Base-by-base conservation (phyloP, 2,113 vertebrate genomes). In the Poeciliopsis turrubarensis region DNA sequence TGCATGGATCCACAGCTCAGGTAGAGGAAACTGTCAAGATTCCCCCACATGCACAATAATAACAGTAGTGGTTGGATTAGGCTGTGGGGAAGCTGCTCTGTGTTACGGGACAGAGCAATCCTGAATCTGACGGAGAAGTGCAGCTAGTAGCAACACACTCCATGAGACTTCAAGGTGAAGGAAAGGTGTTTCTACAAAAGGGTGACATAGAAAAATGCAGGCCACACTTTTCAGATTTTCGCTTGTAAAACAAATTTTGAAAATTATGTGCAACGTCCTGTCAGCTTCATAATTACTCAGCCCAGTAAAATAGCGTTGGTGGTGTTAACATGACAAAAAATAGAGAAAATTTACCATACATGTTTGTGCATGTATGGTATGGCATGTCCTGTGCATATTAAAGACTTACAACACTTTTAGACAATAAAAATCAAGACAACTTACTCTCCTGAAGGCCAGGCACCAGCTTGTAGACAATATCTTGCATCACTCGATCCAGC, bases 391-490 rank as follows among this genome's bases (percentile, higher is more conserved):
- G 7, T 54, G 47, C 15, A 19, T 54, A 54, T 54, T 22, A 54
- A 54, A 54, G 22, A 54, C 17, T 22, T 54, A 19, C 1, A 54
- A 54, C 15, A 54, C 19, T 22, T 54, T 1, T 4, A 14, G 13
- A 41, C 12, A 41, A 41, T 15, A 3, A 41, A 60, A 66, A 34
- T 17, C n/a, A 11, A 41, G 9, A 44, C 11, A 63, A 95, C 97
- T 91, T 91, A 98, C 98, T 97, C 83, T 98, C 97, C 88, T 99
- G 98, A 77, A 99, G 94, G 67, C 97, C 97, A 0, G 98, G 98
- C 72, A 99, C 98, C 89, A 99, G 95, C 89, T 98, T 99, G 94
- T 96, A 99, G 83, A 99, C 97, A 0, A 99, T 98, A 90, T 99
- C 98, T 88, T 99, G 98, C 98, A 99, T 99, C 88, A 99, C 98